Evolutionary conservation across 2,797 vertebrate genomes (phyloP), one percentile per base, ranked within the genome.

Genomic region (Distichodus sexfasciatus): DNA sequence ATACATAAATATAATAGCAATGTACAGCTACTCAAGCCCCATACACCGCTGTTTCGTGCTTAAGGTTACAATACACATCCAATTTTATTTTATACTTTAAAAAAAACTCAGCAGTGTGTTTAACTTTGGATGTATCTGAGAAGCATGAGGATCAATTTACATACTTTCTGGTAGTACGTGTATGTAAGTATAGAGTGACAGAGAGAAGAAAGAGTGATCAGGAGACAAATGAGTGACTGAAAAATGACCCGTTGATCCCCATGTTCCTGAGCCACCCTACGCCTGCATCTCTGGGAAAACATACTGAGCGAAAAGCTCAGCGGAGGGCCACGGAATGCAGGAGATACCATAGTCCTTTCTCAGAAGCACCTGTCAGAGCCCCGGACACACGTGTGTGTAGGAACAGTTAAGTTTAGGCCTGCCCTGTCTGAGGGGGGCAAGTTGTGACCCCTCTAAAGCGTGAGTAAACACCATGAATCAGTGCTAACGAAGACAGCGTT

Each of bases 391-490:
- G 79, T 77, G 78, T 75, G 29, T 55, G 46, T 29, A 43, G 60
- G 74, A 31, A 66, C 76, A 24, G 35, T 19, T 54, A 61, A 43
- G 67, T 61, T 59, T 6, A 21, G 59, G 66, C 48, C 72, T 61
- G 4, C 8, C 60, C 73, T 74, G 81, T 51, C 75, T 60, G 59
- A n/a, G 17, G 29, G 71, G 51, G 60, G 82, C 82, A 85, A 86
- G 68, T 63, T 44, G 36, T 86, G 66, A 61, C 79, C 41, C 1
- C 29, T n/a, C n/a, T n/a, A n/a, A 17, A 57, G 68, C 72, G 36
- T 41, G 43, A 33, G 62, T 68, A 78, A 70, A 79, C 59, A 63
- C 66, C 69, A 79, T 66, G 72, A 83, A 84, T 83, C 77, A 72
- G 72, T 31, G 64, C 61, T 51, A 74, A 75, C 57, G 66, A 63